These are phyloP conservation scores for Phalanger gymnotis DNA, from an alignment of 2,797 vertebrate species.

Conservation along the genomic window DNA sequence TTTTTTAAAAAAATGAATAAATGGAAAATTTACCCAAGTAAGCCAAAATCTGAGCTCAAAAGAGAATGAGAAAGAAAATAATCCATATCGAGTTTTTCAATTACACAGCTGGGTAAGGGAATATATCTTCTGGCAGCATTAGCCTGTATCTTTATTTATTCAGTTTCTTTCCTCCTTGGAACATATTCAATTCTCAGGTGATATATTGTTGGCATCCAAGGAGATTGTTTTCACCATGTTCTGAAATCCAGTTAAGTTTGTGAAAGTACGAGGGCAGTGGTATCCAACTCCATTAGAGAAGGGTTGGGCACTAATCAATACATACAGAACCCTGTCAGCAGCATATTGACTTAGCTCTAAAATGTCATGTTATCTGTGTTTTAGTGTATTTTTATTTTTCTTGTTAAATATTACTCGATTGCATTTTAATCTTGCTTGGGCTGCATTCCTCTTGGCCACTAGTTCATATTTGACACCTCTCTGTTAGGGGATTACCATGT, in stretches of 20 bases:
- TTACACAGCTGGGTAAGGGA: neutral
- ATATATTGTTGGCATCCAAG: neutral
- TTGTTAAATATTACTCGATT: neutral
- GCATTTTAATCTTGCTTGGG: neutral
- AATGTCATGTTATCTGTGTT: neutral
- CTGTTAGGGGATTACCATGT: neutral
- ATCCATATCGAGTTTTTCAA: neutral
- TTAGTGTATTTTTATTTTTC: neutral
- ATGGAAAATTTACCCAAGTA: neutral
- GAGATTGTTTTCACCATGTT: conserved; percentile 45
- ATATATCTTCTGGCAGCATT: neutral
- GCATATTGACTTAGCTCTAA: neutral
- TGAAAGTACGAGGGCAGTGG: conserved; percentile 1
- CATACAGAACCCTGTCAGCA: neutral
- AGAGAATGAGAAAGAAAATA: neutral
- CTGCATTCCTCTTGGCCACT: neutral
- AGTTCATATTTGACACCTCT: neutral
- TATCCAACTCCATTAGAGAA: neutral
- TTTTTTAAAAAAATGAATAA: neutral
- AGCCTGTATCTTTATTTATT: neutral
- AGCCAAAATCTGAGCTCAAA: neutral
- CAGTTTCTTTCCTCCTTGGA: neutral
- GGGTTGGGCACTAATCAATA: neutral
- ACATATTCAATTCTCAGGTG: neutral
- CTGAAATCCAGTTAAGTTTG: conserved; percentile 21